phyloP scores from a whole-genome alignment of 2,797 vertebrate genomes.

The Otus scops region DNA sequence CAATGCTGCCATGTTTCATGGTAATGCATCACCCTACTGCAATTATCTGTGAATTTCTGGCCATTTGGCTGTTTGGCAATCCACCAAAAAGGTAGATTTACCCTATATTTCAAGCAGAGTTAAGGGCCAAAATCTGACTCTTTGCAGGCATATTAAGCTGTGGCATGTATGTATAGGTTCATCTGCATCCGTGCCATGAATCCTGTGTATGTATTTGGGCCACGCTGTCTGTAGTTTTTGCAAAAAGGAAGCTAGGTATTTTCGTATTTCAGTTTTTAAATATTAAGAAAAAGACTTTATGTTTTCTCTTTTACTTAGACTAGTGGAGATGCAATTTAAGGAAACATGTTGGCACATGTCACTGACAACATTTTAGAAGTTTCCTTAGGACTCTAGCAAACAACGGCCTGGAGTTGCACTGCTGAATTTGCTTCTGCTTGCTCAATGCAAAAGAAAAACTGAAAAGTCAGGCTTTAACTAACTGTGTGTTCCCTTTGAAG shows the following conservation, averaged over 20 bases:
- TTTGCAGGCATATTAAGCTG: neutral
- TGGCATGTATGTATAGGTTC: rapidly evolving
- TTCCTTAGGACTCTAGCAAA: neutral
- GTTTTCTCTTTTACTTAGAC: neutral
- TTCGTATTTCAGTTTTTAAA: neutral
- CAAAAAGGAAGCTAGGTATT: neutral
- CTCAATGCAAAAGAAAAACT: neutral
- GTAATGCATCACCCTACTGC: neutral
- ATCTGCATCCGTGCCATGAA: neutral
- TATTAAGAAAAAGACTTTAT: neutral
- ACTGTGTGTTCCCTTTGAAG: slow-evolving; percentile 52
- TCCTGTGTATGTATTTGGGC: neutral
- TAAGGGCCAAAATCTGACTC: neutral
- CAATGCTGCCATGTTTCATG: neutral
- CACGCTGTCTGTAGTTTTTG: neutral
- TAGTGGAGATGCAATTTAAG: neutral
- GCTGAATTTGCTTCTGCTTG: neutral
- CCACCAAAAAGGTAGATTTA: neutral
- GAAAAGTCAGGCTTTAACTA: slow-evolving; percentile 32
- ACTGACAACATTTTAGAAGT: neutral
- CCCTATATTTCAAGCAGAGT: neutral
- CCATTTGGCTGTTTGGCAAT: neutral
- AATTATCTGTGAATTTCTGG: neutral
- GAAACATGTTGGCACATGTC: neutral
- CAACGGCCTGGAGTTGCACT: neutral